These are phyloP conservation scores for Cabera pusaria DNA, from an alignment of 2,888 invertebrate genomes.

Conservation along the genomic window DNA sequence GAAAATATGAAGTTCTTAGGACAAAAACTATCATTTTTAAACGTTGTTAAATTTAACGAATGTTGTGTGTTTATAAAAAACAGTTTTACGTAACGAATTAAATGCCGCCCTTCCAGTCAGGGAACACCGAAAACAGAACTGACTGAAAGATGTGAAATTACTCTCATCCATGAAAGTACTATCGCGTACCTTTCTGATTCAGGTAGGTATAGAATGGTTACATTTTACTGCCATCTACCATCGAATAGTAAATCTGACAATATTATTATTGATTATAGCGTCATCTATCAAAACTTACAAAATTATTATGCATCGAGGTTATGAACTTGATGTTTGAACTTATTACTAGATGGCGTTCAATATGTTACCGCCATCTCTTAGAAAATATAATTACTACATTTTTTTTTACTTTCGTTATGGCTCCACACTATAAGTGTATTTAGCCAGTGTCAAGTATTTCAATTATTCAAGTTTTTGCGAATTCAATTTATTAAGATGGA, in stretches of 20 bases:
- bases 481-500: too few species aligned
- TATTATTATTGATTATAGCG: background rate
- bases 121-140: slow-evolving; percentile 72
- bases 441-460: too few species aligned
- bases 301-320: too few species aligned
- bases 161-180: slow-evolving; percentile 35
- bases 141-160: slow-evolving; percentile 56
- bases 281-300: slow-evolving; percentile 12
- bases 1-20: background rate
- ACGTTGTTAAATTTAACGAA: too few species aligned
- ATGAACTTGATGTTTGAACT: too few species aligned
- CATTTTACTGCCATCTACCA: slow-evolving; percentile 41
- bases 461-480: too few species aligned
- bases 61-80: slow-evolving; percentile 56
- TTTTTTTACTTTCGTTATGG: too few species aligned
- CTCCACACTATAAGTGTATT: too few species aligned
- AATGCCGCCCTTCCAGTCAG: slow-evolving; percentile 71
- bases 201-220: slow-evolving; percentile 11
- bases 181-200: slow-evolving; percentile 22
- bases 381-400: too few species aligned
- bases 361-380: too few species aligned
- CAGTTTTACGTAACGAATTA: slow-evolving; percentile 70
- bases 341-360: too few species aligned
- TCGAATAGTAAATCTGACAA: slow-evolving; percentile 45
- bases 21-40: too few species aligned